Evolutionary conservation across 2,888 invertebrate genomes (phyloP).

Genomic region (Seira sanloemensis): DNA sequence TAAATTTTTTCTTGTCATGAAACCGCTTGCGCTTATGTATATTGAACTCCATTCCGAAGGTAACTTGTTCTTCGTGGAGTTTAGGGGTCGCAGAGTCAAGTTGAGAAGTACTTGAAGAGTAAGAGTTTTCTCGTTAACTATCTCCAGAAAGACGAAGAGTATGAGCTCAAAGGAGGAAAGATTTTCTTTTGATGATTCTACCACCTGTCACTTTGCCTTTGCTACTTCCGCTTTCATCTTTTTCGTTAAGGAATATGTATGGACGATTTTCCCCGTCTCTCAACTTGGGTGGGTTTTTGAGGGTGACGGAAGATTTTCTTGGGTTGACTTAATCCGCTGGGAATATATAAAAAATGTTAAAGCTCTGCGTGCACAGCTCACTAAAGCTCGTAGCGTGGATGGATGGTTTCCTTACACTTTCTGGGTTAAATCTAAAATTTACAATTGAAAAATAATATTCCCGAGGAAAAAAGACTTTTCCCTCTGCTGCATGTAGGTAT

Average conservation of each 20-base stretch:
- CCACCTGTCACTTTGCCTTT: conserved; percentile 67
- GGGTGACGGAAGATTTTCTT: conserved; percentile 12
- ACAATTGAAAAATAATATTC: conserved; percentile 47
- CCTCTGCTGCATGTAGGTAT: not conserved
- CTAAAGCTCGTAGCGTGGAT: conserved; percentile 21
- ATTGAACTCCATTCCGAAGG: no score
- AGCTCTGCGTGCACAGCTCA: conserved; percentile 7
- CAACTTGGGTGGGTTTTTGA: conserved; percentile 1
- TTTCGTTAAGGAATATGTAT: conserved; percentile 19
- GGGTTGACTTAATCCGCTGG: conserved; percentile 46
- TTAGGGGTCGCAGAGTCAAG: not conserved
- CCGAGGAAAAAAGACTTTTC: not conserved
- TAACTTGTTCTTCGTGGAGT: no score
- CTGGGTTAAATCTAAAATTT: conserved; percentile 58
- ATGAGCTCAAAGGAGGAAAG: conserved; percentile 43
- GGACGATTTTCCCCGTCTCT: conserved; percentile 2
- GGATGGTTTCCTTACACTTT: conserved; percentile 45
- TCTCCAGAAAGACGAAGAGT: not conserved
- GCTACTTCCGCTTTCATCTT: conserved; percentile 30
- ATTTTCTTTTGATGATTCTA: conserved; percentile 69
- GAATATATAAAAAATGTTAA: conserved; percentile 17
- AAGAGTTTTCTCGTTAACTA: not conserved
- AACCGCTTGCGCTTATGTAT: no score
- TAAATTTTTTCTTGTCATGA: no score
- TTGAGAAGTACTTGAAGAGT: not conserved